Conservation (phyloP, 2,113 vertebrate genomes). For the Calypte anna region DNA sequence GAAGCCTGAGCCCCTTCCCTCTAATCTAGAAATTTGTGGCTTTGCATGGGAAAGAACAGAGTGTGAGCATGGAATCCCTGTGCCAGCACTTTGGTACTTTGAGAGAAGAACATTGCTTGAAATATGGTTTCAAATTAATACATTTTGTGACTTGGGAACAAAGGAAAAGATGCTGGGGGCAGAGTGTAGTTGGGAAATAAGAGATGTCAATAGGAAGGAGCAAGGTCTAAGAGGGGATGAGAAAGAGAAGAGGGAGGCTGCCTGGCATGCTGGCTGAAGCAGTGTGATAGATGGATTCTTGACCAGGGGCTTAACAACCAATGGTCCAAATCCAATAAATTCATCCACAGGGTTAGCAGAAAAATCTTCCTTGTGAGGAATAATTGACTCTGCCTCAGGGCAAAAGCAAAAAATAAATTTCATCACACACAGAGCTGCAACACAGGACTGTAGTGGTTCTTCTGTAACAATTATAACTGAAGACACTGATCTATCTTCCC, state of each 20-base stretch:
- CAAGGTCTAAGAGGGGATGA: not conserved
- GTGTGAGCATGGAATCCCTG: not conserved
- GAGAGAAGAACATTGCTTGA: not conserved
- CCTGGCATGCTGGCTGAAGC: not conserved
- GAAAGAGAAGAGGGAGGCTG: not conserved
- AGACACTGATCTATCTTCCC: not conserved
- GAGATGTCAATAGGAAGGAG: not conserved
- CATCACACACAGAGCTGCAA: not conserved
- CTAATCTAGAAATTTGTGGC: not conserved
- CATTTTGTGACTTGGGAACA: not conserved
- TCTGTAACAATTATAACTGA: not conserved
- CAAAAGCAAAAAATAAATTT: not conserved
- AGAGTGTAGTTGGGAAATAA: not conserved
- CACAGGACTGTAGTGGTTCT: not conserved
- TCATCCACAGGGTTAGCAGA: conserved; percentile 1
- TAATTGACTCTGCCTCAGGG: conserved; percentile 25
- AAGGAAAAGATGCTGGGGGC: not conserved
- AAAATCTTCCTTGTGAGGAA: conserved; percentile 12
- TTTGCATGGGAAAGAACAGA: not conserved
- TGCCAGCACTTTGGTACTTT: not conserved
- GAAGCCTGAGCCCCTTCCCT: not conserved
- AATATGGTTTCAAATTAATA: not conserved
- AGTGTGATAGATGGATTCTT: conserved; percentile 16
- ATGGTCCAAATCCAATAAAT: conserved; percentile 48
- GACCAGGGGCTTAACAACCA: conserved; percentile 19